Conservation (phyloP, 2,888 invertebrate genomes). For the Siphlonurus alternatus region DNA sequence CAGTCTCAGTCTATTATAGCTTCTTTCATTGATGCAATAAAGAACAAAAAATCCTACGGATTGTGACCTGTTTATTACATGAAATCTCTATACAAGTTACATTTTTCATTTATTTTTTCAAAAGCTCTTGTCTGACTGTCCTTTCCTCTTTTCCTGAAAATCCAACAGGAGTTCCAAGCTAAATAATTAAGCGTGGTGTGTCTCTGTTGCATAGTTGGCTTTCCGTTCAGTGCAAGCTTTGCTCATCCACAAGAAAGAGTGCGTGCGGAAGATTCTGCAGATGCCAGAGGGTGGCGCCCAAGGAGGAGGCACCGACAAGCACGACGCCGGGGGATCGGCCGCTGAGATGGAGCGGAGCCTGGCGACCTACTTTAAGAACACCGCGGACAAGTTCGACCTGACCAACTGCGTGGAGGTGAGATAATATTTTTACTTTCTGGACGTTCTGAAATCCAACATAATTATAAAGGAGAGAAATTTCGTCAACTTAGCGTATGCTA, state of each 20-base stretch:
- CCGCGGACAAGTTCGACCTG: slow-evolving; percentile 47
- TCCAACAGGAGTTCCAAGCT: slow-evolving; percentile 1
- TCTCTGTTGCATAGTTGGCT: slow-evolving; percentile 38
- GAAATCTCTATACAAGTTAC: too few species aligned
- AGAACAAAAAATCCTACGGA: too few species aligned
- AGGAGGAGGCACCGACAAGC: background rate
- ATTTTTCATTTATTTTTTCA: too few species aligned
- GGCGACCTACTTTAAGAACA: slow-evolving; percentile 45
- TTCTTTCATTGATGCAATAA: too few species aligned
- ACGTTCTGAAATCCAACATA: too few species aligned
- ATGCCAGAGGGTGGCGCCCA: slow-evolving; percentile 17
- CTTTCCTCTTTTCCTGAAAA: slow-evolving; percentile 9
- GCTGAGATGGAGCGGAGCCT: slow-evolving; percentile 39
- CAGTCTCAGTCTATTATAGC: too few species aligned
- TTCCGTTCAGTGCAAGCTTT: slow-evolving; percentile 54
- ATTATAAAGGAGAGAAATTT: too few species aligned
- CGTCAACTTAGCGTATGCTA: too few species aligned
- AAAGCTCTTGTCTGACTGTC: background rate
- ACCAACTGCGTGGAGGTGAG: slow-evolving; percentile 30
- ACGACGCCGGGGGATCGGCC: slow-evolving; percentile 20
- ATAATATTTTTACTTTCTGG: too few species aligned
- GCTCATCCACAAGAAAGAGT: slow-evolving; percentile 52
- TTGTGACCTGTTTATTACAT: too few species aligned
- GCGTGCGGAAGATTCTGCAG: slow-evolving; percentile 47
- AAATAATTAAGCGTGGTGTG: background rate